Percentiles rank a stretch among this genome's conserved stretches.
Conservation (phyloP, 2,888 invertebrate species). For the Synanthedon formicaeformis region DNA sequence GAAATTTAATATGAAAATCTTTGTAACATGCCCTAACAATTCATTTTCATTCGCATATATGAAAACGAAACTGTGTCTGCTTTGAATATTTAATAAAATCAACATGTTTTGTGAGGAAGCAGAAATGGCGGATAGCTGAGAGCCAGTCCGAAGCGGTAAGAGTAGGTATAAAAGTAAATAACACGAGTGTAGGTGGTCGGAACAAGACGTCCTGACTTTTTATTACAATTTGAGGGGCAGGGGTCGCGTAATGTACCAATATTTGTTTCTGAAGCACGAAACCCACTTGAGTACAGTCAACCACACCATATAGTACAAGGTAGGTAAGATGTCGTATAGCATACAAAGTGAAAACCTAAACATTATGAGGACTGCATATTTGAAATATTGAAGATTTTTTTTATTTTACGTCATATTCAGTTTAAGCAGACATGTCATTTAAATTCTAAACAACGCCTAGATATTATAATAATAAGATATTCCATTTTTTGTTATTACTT, state of each 20-base stretch:
- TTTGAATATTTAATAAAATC: slow-evolving; percentile 31
- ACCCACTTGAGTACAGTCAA: background rate
- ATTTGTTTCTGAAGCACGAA: slow-evolving; percentile 25
- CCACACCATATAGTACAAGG: too few species aligned
- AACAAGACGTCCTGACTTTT: slow-evolving; percentile 33
- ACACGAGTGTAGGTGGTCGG: slow-evolving; percentile 25
- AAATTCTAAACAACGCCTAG: too few species aligned
- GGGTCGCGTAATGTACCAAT: slow-evolving; percentile 34
- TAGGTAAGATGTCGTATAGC: too few species aligned
- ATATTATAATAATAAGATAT: too few species aligned
- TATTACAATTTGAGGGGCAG: slow-evolving; percentile 36
- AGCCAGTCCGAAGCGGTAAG: slow-evolving; percentile 10
- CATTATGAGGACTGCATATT: too few species aligned
- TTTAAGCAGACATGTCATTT: too few species aligned
- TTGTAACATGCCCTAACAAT: too few species aligned
- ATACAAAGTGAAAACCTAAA: too few species aligned
- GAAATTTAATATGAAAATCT: too few species aligned
- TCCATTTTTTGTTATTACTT: too few species aligned
- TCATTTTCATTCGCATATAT: background rate
- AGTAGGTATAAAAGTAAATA: slow-evolving; percentile 12
- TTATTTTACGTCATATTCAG: too few species aligned
- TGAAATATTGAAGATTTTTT: too few species aligned
- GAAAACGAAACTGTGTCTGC: slow-evolving; percentile 12
- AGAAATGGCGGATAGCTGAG: slow-evolving; percentile 23
- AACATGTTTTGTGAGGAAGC: slow-evolving; percentile 35